Base-by-base conservation (phyloP, 2,797 vertebrate genomes). In the Bucorvus abyssinicus region DNA sequence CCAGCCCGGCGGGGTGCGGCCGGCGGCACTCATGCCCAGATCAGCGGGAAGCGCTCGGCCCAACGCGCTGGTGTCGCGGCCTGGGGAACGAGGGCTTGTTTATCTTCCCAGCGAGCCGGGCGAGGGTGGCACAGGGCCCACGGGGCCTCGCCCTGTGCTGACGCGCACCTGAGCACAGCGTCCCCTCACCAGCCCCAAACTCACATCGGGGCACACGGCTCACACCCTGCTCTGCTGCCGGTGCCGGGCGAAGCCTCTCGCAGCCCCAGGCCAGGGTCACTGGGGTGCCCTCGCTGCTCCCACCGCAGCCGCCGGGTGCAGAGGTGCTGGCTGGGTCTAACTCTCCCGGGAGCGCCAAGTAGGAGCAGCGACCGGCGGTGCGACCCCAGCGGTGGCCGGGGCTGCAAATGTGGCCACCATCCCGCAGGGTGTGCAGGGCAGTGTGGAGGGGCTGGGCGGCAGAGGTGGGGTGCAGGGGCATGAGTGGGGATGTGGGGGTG, bases 341-440 rank as follows among this genome's bases (percentile, higher is more conserved):
- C 2, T 1, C 29, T 6, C 15, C 67, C 0, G 20, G 18, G 6
- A 59, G 55, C 4, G 7, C n/a, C 2, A 1, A 24, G 49, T 44
- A 10, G 61, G 27, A 42, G 45, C 9, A 49, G 73, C 49, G 2
- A 22, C 36, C 0, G 0, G 20, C 1, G 4, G 1, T 15, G 92
- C 68, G 84, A 75, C 23, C 30, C 55, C 1, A 50, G n/a, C n/a
- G n/a, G n/a, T n/a, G n/a, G 18, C 38, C 4, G 3, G 7, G 57
- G 70, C n/a, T 4, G 10, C 0, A 12, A 27, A 42, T 14, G 1
- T 0, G 20, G 69, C 23, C 55, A 29, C 76, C 3, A 21, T 22
- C 14, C 69, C 55, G 18, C 0, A 0, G 3, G n/a, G 17, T 0
- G 0, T 0, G 7, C 36, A 7, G 59, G 38, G 44, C 47, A 23